phyloP scores from a whole-genome alignment of 1,140 invertebrate genomes.

The Trichonephila inaurata region DNA sequence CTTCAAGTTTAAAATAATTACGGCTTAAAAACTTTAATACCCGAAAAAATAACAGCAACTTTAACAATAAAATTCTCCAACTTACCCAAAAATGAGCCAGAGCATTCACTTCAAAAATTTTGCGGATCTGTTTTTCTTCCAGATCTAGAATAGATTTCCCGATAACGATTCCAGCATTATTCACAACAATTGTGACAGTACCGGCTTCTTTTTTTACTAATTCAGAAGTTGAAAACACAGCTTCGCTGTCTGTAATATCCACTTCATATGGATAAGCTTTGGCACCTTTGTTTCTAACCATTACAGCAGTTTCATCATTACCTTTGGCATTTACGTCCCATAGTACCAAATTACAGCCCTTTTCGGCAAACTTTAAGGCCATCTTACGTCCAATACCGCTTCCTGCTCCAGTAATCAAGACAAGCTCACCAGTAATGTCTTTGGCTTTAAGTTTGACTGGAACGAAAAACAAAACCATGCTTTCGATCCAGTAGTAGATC shows the following conservation, averaged over 20 bases:
- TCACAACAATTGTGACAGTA: constrained; percentile 93
- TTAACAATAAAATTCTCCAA: not conserved
- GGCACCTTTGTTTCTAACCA: constrained; percentile 86
- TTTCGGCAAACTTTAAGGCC: constrained; percentile 85
- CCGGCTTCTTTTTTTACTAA: constrained; percentile 91
- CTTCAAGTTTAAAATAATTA: too few relatives aligned
- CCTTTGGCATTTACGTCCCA: constrained; percentile 95
- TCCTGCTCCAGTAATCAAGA: constrained; percentile 78
- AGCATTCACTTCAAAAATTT: constrained; percentile 85
- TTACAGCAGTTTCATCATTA: constrained; percentile 88
- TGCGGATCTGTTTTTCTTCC: constrained; percentile 86
- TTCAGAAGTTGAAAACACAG: constrained; percentile 90
- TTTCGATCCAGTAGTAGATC: constrained; percentile 78
- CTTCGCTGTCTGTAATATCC: constrained; percentile 89
- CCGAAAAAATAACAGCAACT: not conserved
- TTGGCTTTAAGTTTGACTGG: constrained; percentile 81
- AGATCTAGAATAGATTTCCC: constrained; percentile 91
- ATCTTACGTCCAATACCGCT: constrained; percentile 78
- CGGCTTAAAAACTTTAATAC: too few relatives aligned
- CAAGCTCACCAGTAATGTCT: constrained; percentile 75
- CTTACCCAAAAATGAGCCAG: constrained; percentile 86
- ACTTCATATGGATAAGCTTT: constrained; percentile 85
- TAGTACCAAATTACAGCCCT: constrained; percentile 90
- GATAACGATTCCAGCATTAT: constrained; percentile 95
- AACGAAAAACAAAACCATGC: constrained; percentile 81